Evolutionary conservation across 2,113 vertebrate genomes (phyloP).

Genomic region (Oriolus oriolus): DNA sequence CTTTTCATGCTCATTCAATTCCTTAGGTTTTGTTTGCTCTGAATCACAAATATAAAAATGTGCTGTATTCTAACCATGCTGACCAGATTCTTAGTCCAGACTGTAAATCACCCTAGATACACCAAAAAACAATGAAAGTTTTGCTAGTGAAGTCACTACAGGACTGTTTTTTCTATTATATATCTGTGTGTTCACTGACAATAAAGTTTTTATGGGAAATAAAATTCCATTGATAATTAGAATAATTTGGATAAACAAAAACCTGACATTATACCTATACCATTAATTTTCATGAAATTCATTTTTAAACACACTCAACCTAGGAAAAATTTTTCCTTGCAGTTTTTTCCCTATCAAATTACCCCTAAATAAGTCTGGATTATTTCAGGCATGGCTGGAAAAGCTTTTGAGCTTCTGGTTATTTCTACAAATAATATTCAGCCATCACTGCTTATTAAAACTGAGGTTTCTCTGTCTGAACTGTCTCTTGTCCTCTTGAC

Average conservation of each 20-base stretch:
- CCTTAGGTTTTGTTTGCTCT: not conserved
- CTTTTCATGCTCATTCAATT: not conserved
- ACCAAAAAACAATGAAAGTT: not conserved
- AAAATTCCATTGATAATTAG: not conserved
- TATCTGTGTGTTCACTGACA: not conserved
- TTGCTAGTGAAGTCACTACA: not conserved
- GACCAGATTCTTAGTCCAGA: not conserved
- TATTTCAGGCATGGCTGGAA: not conserved
- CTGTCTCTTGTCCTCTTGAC: not conserved
- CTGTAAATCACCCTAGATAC: not conserved
- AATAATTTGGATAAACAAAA: not conserved
- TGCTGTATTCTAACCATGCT: not conserved
- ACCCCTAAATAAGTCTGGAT: not conserved
- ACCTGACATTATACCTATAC: not conserved
- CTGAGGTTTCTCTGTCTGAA: not conserved
- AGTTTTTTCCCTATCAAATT: not conserved
- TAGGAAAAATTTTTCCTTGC: not conserved
- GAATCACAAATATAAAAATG: not conserved
- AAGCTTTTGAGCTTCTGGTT: not conserved
- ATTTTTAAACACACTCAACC: not conserved
- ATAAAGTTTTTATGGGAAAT: not conserved
- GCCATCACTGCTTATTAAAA: not conserved
- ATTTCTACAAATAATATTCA: not conserved
- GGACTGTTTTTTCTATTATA: not conserved
- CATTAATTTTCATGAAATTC: not conserved